phyloP scores from a whole-genome alignment of 1,140 invertebrate genomes.

The Diorhabda carinulata region DNA sequence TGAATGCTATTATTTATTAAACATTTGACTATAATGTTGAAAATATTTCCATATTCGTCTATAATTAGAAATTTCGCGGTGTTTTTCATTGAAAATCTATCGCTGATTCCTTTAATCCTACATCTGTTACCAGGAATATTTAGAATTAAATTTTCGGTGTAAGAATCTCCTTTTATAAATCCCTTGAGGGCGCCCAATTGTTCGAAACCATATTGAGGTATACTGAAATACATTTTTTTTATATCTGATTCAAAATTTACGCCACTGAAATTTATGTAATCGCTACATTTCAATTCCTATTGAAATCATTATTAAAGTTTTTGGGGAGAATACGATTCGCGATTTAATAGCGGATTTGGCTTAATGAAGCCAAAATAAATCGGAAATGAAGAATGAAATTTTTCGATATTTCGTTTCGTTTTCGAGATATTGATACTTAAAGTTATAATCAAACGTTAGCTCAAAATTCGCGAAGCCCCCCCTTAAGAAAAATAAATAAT shows the following conservation, averaged over 20 bases:
- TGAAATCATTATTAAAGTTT: background rate
- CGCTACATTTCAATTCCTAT: background rate
- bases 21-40: constrained; percentile 32
- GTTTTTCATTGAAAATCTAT: constrained; percentile 25
- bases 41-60: constrained; percentile 32
- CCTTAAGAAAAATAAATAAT: too few relatives aligned
- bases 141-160: constrained; percentile 28
- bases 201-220: constrained; percentile 33
- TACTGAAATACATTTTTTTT: constrained; percentile 12
- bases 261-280: too few relatives aligned
- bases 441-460: too few relatives aligned
- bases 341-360: too few relatives aligned
- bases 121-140: constrained; percentile 34
- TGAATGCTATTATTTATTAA: constrained; percentile 30
- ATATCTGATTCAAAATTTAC: too few relatives aligned
- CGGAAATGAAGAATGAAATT: too few relatives aligned
- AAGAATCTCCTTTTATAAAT: constrained; percentile 27
- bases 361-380: too few relatives aligned
- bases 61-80: constrained; percentile 31
- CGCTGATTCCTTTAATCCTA: constrained; percentile 25
- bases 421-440: too few relatives aligned
- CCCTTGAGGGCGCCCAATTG: constrained; percentile 40
- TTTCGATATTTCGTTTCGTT: too few relatives aligned
- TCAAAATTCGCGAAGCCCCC: too few relatives aligned
- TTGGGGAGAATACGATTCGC: background rate